Base-by-base conservation (phyloP, 2,888 invertebrate species). In the Epistrophella euchroma region DNA sequence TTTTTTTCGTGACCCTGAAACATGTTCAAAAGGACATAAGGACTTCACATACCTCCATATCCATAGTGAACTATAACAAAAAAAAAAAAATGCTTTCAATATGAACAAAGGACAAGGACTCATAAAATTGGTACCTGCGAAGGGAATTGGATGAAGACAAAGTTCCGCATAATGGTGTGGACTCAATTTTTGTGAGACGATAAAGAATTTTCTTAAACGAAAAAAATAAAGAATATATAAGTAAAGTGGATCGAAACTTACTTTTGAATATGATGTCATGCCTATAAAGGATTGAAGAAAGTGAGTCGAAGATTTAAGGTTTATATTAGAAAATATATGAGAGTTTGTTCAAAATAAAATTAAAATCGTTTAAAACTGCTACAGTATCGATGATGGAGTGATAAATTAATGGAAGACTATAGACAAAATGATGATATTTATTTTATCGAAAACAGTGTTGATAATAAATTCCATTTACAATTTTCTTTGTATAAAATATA, bases 61-160 rank as follows among this genome's bases (percentile, higher is more conserved):
- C 32, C 6, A 40, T 66, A 50, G 15, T 52, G 28, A 73, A 64
- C 56, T 47, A n/a, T n/a, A n/a, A n/a, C n/a, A 25, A 28, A 9
- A 6, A 11, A 17, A 15, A 9, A 45, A 37, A 35, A 78, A 64
- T 35, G n/a, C 40, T 64, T 74, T 70, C 66, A 71, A 73, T 84
- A 77, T 86, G 76, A 81, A 81, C 77, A 77, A 85, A 70, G 75
- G 60, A 80, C 75, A 40, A 66, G 50, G 56, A 58, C 50, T 81
- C 72, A 77, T 86, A 81, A 81, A 86, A 70, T 60, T n/a, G 17
- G 9, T 73, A 37, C 43, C 64, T 58, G 40, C 40, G n/a, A 15
- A 64, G 72, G 55, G 70, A 70, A 81, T 77, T 40, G 68, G 10
- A 68, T 81, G 55, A 62, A 66, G 76, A 85, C 76, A 52, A 22